Evolutionary conservation across 2,113 vertebrate species (phyloP).

Genomic region (Centrocercus urophasianus): DNA sequence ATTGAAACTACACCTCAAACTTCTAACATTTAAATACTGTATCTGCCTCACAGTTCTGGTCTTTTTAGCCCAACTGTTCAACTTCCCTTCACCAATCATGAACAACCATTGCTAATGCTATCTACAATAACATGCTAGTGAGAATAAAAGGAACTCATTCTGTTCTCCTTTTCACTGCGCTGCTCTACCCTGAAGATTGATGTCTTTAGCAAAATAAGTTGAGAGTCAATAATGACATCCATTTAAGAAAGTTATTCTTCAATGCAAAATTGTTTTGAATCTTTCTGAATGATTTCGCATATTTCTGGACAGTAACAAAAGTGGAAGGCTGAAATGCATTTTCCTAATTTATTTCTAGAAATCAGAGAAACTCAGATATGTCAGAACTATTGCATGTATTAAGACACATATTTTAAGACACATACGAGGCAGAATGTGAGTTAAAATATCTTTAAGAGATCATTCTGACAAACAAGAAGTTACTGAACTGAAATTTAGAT

Average conservation of each 20-base stretch:
- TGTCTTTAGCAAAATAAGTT: background rate
- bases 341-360: constrained; percentile 11
- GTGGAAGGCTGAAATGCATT: background rate
- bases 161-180: background rate
- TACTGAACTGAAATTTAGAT: background rate
- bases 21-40: background rate
- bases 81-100: background rate
- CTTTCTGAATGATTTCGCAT: constrained; percentile 3
- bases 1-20: constrained; percentile 16
- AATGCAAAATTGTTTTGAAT: background rate
- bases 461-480: background rate
- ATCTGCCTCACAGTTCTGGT: background rate
- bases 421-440: background rate
- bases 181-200: background rate
- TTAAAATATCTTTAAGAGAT: background rate
- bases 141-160: background rate
- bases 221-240: background rate
- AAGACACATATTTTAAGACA: background rate
- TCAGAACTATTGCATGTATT: background rate
- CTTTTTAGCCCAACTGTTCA: background rate
- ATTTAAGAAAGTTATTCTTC: background rate
- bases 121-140: background rate
- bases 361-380: background rate
- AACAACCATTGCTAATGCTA: background rate
- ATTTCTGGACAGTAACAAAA: background rate